Evolutionary conservation across 2,797 vertebrate genomes (phyloP), one percentile per base, ranked within the genome.

Genomic region (Lacerta agilis): DNA sequence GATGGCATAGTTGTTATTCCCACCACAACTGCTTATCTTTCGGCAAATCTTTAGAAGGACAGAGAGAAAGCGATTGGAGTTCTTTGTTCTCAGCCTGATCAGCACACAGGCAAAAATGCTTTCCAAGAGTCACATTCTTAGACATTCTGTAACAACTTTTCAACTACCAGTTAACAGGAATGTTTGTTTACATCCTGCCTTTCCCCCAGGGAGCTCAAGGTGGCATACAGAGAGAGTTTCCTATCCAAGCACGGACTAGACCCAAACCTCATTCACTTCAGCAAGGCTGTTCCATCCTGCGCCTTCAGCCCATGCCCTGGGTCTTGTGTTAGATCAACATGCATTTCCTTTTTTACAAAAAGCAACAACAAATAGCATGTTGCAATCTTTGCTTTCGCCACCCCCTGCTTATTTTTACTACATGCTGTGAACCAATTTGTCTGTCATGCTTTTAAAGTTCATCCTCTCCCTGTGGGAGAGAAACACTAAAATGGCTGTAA

Each of bases 1-100:
- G 78, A 79, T 0, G 41, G 36, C 87, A 83, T 89, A 92, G 91
- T 85, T 93, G 91, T 27, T 90, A 61, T 33, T 79, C 10, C 36
- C 49, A 18, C 45, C 76, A 20, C 75, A 41, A 83, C 20, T 64
- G 45, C 20, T 55, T 10, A 83, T 45, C 36, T 79, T 79, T 58
- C 27, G 43, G 29, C 36, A 88, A 79, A 79, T 49, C 76, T 36
- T 79, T 49, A 61, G 33, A 58, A n/a, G 61, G 15, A 79, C 36
- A 61, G 36, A 79, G 10, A 71, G 41, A 55, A 58, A 4, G 15
- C 33, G 13, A 64, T 25, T 33, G 29, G 41, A 49, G 67, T 79
- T 90, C 33, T 82, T 90, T 76, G 67, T 0, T 0, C 84, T 81
- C 89, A 64, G 49, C 87, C 88, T 86, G 80, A 90, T 33, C 36